Evolutionary conservation across 2,797 vertebrate genomes (phyloP).

Genomic region (Silurus aristotelis): DNA sequence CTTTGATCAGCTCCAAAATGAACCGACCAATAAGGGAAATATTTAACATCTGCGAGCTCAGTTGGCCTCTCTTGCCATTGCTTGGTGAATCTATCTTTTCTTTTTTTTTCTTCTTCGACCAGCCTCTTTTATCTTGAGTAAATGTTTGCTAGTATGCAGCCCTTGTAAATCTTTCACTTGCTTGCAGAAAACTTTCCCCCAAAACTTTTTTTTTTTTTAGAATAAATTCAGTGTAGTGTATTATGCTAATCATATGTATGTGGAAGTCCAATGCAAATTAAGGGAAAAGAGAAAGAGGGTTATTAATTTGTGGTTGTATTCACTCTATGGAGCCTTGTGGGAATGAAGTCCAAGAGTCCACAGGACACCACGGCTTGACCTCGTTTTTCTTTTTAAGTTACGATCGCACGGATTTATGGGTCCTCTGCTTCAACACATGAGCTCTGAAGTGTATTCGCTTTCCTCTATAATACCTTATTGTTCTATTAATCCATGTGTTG

Average conservation of each 20-base stretch:
- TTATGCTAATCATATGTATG: slow-evolving; percentile 44
- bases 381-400: slow-evolving; percentile 18
- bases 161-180: slow-evolving; percentile 34
- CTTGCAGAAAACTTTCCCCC: slow-evolving; percentile 27
- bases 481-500: slow-evolving; percentile 29
- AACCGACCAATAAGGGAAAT: slow-evolving; percentile 78
- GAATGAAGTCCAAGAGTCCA: slow-evolving; percentile 29
- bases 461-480: slow-evolving; percentile 33
- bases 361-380: slow-evolving; percentile 38
- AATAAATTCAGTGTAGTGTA: slow-evolving; percentile 20
- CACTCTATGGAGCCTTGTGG: background rate
- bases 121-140: slow-evolving; percentile 46
- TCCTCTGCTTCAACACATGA: slow-evolving; percentile 17
- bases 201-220: slow-evolving; percentile 34
- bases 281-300: slow-evolving; percentile 1
- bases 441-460: background rate
- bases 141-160: slow-evolving; percentile 41
- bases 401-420: slow-evolving; percentile 32
- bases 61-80: slow-evolving; percentile 37
- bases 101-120: background rate
- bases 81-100: slow-evolving; percentile 28
- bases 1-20: slow-evolving; percentile 76
- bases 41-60: slow-evolving; percentile 77
- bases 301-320: slow-evolving; percentile 31
- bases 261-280: slow-evolving; percentile 27